Evolutionary conservation across 2,797 vertebrate species (phyloP), one percentile per base, ranked within the genome.

Genomic region (Galagoides demidoff): DNA sequence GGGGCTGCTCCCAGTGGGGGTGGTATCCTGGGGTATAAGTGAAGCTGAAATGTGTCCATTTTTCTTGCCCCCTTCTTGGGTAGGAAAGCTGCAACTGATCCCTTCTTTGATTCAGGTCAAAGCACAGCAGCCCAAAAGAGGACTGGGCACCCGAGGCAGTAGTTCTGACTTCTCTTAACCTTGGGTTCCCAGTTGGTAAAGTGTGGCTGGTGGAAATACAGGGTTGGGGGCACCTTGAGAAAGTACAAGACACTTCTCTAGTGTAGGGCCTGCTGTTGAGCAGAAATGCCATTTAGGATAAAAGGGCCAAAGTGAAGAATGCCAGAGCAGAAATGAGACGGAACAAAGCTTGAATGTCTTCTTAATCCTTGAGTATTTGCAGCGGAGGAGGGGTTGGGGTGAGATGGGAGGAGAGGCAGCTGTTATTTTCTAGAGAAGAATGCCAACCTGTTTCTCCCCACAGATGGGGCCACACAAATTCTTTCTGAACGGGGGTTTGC

Each of bases 301-400:
- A 95, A 96, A 89, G 76, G 76, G 77, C 95, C 83, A 92, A 87
- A 82, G 86, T 95, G 89, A 94, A 96, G 97, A 96, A 96, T 96
- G 97, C 96, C 94, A 92, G 94, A 91, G 94, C 89, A 97, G 97
- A 97, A 97, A 95, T 96, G 97, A 96, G 89, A 96, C 13, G 68
- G 97, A 97, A 96, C 97, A 96, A 96, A 96, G 96, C 95, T 98
- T 97, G 95, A 96, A 98, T 98, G 97, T 97, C 96, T 96, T 90
- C 97, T 96, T 98, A 98, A 97, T 97, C 97, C 97, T 95, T 57
- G 96, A 96, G 96, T 96, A 95, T 97, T 97, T 97, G 96, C 93
- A 95, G 96, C 91, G 22, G 39, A 95, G 94, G 96, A 97, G 91
- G 95, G 95, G 94, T 92, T 63, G 29, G 96, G 71, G 96, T 2